Base-by-base conservation (phyloP, 2,113 vertebrate species). In the Neofelis nebulosa region DNA sequence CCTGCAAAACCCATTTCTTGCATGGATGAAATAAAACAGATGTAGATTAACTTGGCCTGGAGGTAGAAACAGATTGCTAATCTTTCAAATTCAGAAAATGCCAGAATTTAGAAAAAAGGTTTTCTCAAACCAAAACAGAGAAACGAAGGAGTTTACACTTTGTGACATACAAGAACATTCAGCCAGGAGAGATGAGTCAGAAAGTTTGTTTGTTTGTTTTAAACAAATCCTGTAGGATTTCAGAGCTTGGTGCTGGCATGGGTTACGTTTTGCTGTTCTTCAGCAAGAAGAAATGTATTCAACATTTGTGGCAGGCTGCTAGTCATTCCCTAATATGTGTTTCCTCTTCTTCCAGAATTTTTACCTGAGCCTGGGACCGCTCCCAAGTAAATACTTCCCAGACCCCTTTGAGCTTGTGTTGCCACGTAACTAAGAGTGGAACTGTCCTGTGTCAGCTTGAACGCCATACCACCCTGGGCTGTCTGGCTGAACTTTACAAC, bases 71-170 rank as follows among this genome's bases (percentile, higher is more conserved):
- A 68, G 81, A 63, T 38, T 16, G 57, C n/a, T 69, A 29, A 68
- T 76, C 31, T 78, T 94, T n/a, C 48, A 63, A 69, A 61, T 41
- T 97, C 55, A 74, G 76, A 89, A 94, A 85, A 93, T 71, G 29
- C 10, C 41, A 66, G 36, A 84, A 13, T 78, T 68, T 73, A 82
- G 61, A 89, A 89, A 63, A 84, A 93, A 76, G 7, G 3, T 87
- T 91, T 78, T 65, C 93, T 80, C n/a, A 84, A 79, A 89, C 14
- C 23, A 38, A 89, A 94, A 79, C 36, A 89, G 84, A 82, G 66
- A 94, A 95, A 89, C 55, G n/a, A 87, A 61, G 36, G 45, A 61
- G 38, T 66, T 74, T 38, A 63, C 69, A 65, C 25, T 94, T 79
- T 63, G 33, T n/a, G 55, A 79, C 16, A 81, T 29, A 52, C 10